phyloP scores from a whole-genome alignment of 2,888 invertebrate genomes.

The Carpatolechia fugitivella region DNA sequence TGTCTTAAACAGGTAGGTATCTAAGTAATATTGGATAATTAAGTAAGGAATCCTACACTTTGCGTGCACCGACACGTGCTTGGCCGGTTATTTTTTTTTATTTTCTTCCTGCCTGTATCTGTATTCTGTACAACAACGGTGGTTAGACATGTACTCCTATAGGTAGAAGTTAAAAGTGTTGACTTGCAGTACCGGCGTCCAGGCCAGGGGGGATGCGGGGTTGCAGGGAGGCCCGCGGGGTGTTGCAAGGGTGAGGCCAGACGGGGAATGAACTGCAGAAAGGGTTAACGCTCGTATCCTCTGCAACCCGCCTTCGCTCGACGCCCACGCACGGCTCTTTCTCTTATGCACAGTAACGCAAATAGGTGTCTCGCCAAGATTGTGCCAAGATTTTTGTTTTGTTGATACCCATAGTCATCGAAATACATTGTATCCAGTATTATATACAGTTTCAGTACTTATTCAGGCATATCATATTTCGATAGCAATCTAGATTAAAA shows the following conservation, averaged over 20 bases:
- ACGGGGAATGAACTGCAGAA: slow-evolving; percentile 81
- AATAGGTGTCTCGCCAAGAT: neutral
- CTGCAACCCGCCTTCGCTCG: slow-evolving; percentile 70
- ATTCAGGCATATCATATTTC: too few species aligned
- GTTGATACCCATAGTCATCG: too few species aligned
- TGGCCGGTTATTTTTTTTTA: too few species aligned
- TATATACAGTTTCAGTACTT: too few species aligned
- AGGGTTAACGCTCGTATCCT: slow-evolving; percentile 79
- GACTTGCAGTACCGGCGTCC: slow-evolving; percentile 63
- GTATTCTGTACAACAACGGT: too few species aligned
- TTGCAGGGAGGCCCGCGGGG: slow-evolving; percentile 47
- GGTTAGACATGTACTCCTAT: slow-evolving; percentile 16
- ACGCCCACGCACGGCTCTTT: slow-evolving; percentile 51
- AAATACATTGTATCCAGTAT: too few species aligned
- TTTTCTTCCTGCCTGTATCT: neutral
- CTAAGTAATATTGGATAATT: too few species aligned
- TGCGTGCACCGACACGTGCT: too few species aligned
- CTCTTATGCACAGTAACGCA: slow-evolving; percentile 32
- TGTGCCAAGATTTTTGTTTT: neutral
- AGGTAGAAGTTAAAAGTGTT: slow-evolving; percentile 42
- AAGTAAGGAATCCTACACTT: too few species aligned
- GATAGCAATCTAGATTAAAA: too few species aligned
- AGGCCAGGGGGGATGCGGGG: slow-evolving; percentile 53
- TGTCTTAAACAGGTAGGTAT: too few species aligned
- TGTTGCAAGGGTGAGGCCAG: slow-evolving; percentile 76